Base-by-base conservation (phyloP, 1,140 invertebrate genomes). In the Phthorimaea operculella region DNA sequence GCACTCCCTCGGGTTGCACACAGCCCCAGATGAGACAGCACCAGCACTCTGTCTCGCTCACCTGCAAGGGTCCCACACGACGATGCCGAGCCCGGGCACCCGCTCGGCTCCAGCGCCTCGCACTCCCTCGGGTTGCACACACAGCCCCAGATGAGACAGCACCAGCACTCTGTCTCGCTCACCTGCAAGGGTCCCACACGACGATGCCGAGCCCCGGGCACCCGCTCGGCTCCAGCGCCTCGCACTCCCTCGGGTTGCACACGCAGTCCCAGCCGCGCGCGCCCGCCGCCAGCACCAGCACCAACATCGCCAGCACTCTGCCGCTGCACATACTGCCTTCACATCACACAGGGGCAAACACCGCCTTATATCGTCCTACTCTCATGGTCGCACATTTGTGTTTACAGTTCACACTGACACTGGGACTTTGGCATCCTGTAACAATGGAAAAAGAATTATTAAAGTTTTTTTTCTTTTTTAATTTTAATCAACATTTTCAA, bases 121-220 rank as follows among this genome's bases (percentile, higher is more conserved):
- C n/a, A n/a, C n/a, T n/a, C n/a, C n/a, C n/a, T n/a, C n/a, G n/a
- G n/a, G n/a, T n/a, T n/a, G n/a, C n/a, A n/a, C n/a, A n/a, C n/a
- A n/a, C n/a, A n/a, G n/a, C n/a, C n/a, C n/a, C n/a, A n/a, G n/a
- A n/a, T n/a, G n/a, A n/a, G n/a, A n/a, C n/a, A n/a, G n/a, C n/a
- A n/a, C n/a, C n/a, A n/a, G n/a, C n/a, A n/a, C n/a, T n/a, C n/a
- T n/a, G n/a, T n/a, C 4, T 18, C 39, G 28, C 77, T 73, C 59
- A 89, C 88, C 87, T 87, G 86, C 88, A 89, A 52, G 88, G 87
- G 74, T 89, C 88, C 88, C 87, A 89, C 14, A 89, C 87, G 12
- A 89, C 84, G 59, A 88, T 84, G 51, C 88, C 88, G 52, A 87
- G 70, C 7, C 88, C 88, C 8, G 88, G 88, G 66, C 88, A 89